A percentile compares a stretch with the other conserved stretches of the same genome.
Evolutionary conservation across 2,888 invertebrate species (phyloP).

Genomic region (Catocala fraxini): DNA sequence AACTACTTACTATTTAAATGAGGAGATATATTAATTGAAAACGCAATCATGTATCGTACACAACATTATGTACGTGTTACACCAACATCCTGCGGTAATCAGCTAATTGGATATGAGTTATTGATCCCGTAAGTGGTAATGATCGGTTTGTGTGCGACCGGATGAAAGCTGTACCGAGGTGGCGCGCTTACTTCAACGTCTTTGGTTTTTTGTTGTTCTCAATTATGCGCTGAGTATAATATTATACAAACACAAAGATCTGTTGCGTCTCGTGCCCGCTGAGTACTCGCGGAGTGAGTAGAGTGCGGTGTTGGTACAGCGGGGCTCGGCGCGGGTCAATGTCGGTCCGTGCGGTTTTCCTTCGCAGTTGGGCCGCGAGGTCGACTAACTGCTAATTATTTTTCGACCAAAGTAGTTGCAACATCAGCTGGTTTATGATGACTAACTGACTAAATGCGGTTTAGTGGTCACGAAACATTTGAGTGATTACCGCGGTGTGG

Average conservation of each 20-base stretch:
- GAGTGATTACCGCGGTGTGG: slow-evolving; percentile 55
- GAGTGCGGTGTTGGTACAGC: slow-evolving; percentile 7
- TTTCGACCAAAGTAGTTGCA: slow-evolving; percentile 74
- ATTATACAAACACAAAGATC: slow-evolving; percentile 48
- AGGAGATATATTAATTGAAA: slow-evolving; percentile 71
- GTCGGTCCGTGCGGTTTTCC: slow-evolving; percentile 76
- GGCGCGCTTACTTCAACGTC: slow-evolving; percentile 53
- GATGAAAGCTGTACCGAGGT: slow-evolving; percentile 54
- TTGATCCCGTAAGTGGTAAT: slow-evolving; percentile 71
- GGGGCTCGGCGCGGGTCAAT: slow-evolving; percentile 68
- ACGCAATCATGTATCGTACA: slow-evolving; percentile 60
- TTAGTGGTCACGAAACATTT: slow-evolving; percentile 68
- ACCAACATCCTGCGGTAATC: slow-evolving; percentile 71
- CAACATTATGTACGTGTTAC: slow-evolving; percentile 53
- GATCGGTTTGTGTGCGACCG: slow-evolving; percentile 62
- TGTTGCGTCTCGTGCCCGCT: slow-evolving; percentile 14
- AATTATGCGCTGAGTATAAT: slow-evolving; percentile 46
- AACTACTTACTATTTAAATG: slow-evolving; percentile 78
- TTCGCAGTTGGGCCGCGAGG: slow-evolving; percentile 69
- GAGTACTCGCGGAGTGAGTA: slow-evolving; percentile 16
- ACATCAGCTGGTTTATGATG: slow-evolving; percentile 68
- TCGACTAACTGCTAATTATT: slow-evolving; percentile 81
- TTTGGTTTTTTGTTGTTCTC: slow-evolving; percentile 52
- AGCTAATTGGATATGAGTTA: slow-evolving; percentile 80
- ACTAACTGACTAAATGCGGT: slow-evolving; percentile 70